These are phyloP conservation scores for Sitophilus oryzae DNA, from an alignment of 1,140 invertebrate genomes.

Conservation along the genomic window DNA sequence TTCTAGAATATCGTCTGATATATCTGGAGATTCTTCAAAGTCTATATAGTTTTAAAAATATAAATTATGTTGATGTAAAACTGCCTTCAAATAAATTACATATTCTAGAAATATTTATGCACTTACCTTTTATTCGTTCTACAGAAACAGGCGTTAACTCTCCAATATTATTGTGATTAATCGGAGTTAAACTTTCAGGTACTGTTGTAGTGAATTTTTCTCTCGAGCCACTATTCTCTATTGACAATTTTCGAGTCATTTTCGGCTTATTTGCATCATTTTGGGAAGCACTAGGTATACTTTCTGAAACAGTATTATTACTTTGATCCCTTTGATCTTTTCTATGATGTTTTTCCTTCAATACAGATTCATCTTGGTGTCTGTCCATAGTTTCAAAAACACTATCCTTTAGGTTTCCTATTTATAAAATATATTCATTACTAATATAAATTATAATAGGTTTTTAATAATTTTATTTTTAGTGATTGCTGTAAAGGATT, in stretches of 20 bases:
- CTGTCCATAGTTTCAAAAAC: too few relatives aligned
- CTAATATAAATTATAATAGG: too few relatives aligned
- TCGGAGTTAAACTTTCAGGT: conserved; percentile 45
- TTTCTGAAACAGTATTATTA: neutral
- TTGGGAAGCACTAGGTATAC: neutral
- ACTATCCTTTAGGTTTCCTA: too few relatives aligned
- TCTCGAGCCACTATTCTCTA: conserved; percentile 38
- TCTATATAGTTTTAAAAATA: conserved; percentile 8
- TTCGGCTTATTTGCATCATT: conserved; percentile 1
- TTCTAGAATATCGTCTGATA: conserved; percentile 37
- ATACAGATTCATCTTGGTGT: too few relatives aligned
- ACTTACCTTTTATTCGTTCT: conserved; percentile 28
- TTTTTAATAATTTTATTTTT: too few relatives aligned
- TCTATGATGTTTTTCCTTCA: too few relatives aligned
- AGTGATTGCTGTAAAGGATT: too few relatives aligned
- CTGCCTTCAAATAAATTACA: neutral
- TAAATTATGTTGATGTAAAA: neutral
- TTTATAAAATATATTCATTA: too few relatives aligned
- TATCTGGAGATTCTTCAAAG: conserved; percentile 32
- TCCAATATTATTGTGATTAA: conserved; percentile 46
- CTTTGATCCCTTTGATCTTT: neutral
- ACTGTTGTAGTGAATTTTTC: conserved; percentile 34
- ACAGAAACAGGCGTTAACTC: conserved; percentile 48
- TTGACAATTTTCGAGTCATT: conserved; percentile 31
- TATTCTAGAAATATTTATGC: neutral